Base-by-base conservation (phyloP, 2,888 invertebrate genomes). In the Achlya flavicornis region DNA sequence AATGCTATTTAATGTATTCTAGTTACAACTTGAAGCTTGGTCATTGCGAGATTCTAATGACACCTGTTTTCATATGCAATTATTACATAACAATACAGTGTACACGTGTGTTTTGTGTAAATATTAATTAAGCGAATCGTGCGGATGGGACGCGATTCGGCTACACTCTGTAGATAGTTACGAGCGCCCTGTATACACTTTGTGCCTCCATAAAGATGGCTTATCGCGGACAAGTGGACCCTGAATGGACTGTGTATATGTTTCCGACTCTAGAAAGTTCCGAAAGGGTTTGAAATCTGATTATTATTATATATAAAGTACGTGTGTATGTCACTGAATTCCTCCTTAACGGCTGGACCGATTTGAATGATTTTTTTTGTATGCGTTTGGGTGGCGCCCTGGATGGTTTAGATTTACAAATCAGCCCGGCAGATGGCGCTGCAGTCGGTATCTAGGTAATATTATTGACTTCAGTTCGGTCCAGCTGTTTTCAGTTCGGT, bases 61-160 rank as follows among this genome's bases (percentile, higher is more conserved):
- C 46, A 41, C 12, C 12, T 12, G 41, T 46, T 14, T 46, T 46
- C n/a, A 46, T 46, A n/a, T 46, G 46, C 46, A 46, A 46, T 46
- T 46, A n/a, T 46, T n/a, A 46, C n/a, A n/a, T 46, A 46, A n/a
- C n/a, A 46, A 46, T 46, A n/a, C 46, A n/a, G 46, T 46, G n/a
- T 46, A 46, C n/a, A 46, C 46, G n/a, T 46, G 46, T 46, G 46
- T 46, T n/a, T n/a, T n/a, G 46, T 46, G 5, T n/a, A 46, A 46
- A 59, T 38, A 59, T 59, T 59, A 59, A 59, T 59, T 35, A 59
- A 59, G 10, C 16, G 33, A 59, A 33, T 32, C 33, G 14, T 59
- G 38, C 59, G 59, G 59, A 59, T 35, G 59, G 59, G 59, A 59
- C 59, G 14, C 59, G 41, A 10, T 16, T 16, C 14, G 26, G 26